Evolutionary conservation across 2,888 invertebrate species (phyloP).

Genomic region (Gibbula magus): DNA sequence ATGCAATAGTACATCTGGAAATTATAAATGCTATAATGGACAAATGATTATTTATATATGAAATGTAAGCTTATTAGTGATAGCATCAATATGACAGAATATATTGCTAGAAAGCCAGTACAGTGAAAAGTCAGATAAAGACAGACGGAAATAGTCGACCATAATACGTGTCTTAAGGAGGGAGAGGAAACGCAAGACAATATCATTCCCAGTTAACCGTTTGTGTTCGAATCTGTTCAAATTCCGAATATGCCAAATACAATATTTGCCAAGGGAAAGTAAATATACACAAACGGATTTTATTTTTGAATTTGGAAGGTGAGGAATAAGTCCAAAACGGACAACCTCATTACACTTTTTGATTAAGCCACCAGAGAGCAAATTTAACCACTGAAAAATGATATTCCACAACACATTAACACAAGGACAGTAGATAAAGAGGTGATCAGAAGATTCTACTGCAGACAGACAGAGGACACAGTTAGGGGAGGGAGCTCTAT

Average conservation of each 20-base stretch:
- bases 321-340: not conserved
- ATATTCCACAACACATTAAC: not conserved
- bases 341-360: not conserved
- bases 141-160: not conserved
- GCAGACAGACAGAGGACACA: not conserved
- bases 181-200: not conserved
- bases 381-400: not conserved
- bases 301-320: not conserved
- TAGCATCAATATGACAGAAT: not conserved
- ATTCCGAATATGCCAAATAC: not conserved
- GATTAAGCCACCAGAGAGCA: not conserved
- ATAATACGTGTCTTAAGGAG: conserved; percentile 3
- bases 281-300: not conserved
- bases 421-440: not conserved
- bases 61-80: too few species aligned
- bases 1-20: not conserved
- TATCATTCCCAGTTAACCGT: not conserved
- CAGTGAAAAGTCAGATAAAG: not conserved
- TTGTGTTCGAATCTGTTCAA: not conserved
- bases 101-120: not conserved
- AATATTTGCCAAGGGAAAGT: not conserved
- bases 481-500: not conserved
- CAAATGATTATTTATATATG: not conserved
- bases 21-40: not conserved
- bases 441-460: not conserved